Percentiles rank a stretch among this genome's conserved stretches.
These are phyloP conservation scores for Drosophila anomalata DNA, from an alignment of 2,888 invertebrate species.

Conservation along the genomic window DNA sequence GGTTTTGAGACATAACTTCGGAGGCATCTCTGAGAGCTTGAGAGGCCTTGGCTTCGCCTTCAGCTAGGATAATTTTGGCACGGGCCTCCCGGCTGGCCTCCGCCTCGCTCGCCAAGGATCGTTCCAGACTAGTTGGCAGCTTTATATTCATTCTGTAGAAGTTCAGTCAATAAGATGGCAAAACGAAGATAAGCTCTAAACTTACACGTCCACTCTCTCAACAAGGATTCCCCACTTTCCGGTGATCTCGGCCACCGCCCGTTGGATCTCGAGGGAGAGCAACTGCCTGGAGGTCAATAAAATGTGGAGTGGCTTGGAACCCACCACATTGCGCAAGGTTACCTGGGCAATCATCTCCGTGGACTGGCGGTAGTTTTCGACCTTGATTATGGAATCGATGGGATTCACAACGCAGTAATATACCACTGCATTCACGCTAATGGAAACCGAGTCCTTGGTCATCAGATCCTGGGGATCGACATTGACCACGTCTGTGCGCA, in stretches of 20 bases:
- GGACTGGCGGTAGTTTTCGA: slow-evolving; percentile 86
- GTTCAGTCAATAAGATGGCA: neutral
- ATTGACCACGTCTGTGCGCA: slow-evolving; percentile 86
- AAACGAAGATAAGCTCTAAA: too few species aligned
- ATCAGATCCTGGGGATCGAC: slow-evolving; percentile 88
- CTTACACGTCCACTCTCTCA: slow-evolving; percentile 94
- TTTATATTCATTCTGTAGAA: slow-evolving; percentile 70
- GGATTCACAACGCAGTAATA: slow-evolving; percentile 91
- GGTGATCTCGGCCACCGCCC: slow-evolving; percentile 91
- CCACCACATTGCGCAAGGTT: slow-evolving; percentile 93
- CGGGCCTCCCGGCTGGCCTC: slow-evolving; percentile 76
- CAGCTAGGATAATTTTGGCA: slow-evolving; percentile 79
- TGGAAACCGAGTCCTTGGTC: slow-evolving; percentile 95
- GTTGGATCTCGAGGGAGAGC: slow-evolving; percentile 94
- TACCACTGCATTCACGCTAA: slow-evolving; percentile 94
- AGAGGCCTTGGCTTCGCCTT: slow-evolving; percentile 74
- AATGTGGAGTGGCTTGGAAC: slow-evolving; percentile 94
- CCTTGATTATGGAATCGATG: slow-evolving; percentile 88
- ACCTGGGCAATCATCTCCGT: slow-evolving; percentile 92
- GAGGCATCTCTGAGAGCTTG: slow-evolving; percentile 72
- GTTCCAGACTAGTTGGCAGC: slow-evolving; percentile 63
- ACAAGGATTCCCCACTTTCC: slow-evolving; percentile 96
- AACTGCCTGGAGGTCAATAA: slow-evolving; percentile 94
- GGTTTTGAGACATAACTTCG: slow-evolving; percentile 73
- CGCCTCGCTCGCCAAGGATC: slow-evolving; percentile 77